These are phyloP conservation scores for Drosophila stalkeri DNA, from an alignment of 2,888 invertebrate species.

Conservation along the genomic window DNA sequence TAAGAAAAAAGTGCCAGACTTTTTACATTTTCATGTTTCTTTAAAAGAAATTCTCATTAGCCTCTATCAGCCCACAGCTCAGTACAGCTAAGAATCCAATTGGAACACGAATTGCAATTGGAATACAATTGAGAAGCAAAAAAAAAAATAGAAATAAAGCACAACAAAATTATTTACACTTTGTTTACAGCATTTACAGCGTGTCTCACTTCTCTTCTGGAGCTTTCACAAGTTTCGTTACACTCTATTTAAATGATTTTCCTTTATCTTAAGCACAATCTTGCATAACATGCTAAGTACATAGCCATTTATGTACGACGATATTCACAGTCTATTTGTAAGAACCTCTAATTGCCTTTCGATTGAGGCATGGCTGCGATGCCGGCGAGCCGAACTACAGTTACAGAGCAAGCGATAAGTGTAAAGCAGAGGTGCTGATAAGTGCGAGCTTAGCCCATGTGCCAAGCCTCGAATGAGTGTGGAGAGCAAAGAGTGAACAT, in stretches of 20 bases:
- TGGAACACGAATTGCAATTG: conserved; percentile 3
- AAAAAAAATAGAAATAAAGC: no score
- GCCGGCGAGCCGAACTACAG: conserved; percentile 37
- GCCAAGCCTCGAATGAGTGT: conserved; percentile 20
- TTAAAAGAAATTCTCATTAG: not conserved
- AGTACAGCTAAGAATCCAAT: conserved; percentile 7
- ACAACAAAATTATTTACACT: conserved; percentile 34
- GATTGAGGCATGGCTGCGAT: conserved; percentile 34
- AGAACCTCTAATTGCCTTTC: conserved; percentile 45
- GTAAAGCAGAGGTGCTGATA: conserved; percentile 45
- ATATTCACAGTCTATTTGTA: conserved; percentile 46
- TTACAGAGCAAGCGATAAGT: conserved; percentile 37
- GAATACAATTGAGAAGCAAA: not conserved
- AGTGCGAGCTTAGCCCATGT: conserved; percentile 33
- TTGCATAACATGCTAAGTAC: conserved; percentile 18
- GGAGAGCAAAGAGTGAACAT: not conserved
- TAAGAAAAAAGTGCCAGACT: not conserved
- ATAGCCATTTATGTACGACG: conserved; percentile 25
- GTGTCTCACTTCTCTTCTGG: conserved; percentile 16
- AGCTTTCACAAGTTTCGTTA: conserved; percentile 57
- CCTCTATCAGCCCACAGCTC: not conserved
- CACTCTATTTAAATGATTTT: conserved; percentile 15
- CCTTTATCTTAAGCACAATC: conserved; percentile 16
- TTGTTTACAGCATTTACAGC: conserved; percentile 43
- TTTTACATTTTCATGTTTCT: not conserved